Percentiles rank a stretch among this genome's conserved stretches.
phyloP scores from a whole-genome alignment of 2,113 vertebrate species.

The Acrocephalus kingi region DNA sequence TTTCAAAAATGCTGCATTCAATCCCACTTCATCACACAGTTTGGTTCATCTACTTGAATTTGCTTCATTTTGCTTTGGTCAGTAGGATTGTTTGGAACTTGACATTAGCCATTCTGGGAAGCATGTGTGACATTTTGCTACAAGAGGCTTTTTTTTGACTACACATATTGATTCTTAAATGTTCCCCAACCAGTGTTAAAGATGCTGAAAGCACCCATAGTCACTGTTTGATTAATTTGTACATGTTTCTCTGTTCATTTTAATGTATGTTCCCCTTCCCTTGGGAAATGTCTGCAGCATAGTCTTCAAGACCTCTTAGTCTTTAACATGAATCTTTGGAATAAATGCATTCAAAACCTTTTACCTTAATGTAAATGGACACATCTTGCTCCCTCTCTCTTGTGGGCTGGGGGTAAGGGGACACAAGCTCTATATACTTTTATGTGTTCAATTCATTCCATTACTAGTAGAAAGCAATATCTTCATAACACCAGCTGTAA shows the following conservation, averaged over 20 bases:
- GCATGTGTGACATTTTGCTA: conserved; percentile 63
- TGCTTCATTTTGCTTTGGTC: conserved; percentile 54
- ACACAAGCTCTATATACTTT: neutral
- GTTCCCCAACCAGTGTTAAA: conserved; percentile 58
- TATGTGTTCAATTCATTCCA: neutral
- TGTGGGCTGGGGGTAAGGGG: neutral
- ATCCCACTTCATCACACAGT: conserved; percentile 10
- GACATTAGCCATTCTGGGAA: conserved; percentile 63
- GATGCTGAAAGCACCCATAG: conserved; percentile 59
- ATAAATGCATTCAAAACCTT: conserved; percentile 51
- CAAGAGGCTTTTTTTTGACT: conserved; percentile 58
- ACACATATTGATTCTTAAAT: conserved; percentile 65
- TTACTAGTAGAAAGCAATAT: neutral
- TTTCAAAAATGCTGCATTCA: neutral
- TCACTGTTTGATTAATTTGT: conserved; percentile 66
- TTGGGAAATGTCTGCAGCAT: conserved; percentile 20
- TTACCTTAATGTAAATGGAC: conserved; percentile 37
- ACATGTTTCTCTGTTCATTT: conserved; percentile 55
- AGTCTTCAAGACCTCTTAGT: conserved; percentile 54
- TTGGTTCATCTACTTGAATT: conserved; percentile 45
- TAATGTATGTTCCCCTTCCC: conserved; percentile 50
- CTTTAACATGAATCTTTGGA: conserved; percentile 21
- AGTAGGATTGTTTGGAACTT: conserved; percentile 51
- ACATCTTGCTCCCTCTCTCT: neutral
- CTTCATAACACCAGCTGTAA: neutral